Percentiles rank a stretch among this genome's conserved stretches.
phyloP scores from a whole-genome alignment of 2,888 invertebrate genomes.

The Eupithecia pulchellata region DNA sequence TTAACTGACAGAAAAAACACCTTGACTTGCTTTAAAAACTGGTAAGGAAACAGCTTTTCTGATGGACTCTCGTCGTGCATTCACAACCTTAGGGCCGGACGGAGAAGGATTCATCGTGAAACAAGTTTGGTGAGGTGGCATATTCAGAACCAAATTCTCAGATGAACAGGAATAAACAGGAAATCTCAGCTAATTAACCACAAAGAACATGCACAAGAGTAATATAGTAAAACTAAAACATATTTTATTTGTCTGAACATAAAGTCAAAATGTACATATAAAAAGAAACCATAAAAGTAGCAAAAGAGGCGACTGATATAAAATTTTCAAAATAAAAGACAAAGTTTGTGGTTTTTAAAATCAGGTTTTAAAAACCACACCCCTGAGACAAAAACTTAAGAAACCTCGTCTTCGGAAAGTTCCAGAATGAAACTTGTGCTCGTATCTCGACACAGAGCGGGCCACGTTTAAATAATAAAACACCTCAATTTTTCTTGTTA shows the following conservation, averaged over 20 bases:
- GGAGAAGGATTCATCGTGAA: too few relatives aligned
- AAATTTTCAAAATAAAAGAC: neutral
- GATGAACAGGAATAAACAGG: neutral
- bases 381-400: neutral
- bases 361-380: neutral
- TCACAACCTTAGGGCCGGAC: too few relatives aligned
- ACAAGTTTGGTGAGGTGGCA: too few relatives aligned
- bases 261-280: neutral
- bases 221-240: too few relatives aligned
- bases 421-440: slow-evolving; percentile 12
- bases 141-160: too few relatives aligned
- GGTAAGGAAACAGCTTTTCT: too few relatives aligned
- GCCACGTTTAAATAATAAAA: slow-evolving; percentile 28
- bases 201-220: too few relatives aligned
- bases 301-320: neutral
- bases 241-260: too few relatives aligned
- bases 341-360: neutral
- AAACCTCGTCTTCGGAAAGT: slow-evolving; percentile 14
- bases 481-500: slow-evolving; percentile 21
- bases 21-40: too few relatives aligned
- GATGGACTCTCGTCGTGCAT: too few relatives aligned
- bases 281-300: too few relatives aligned
- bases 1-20: too few relatives aligned
- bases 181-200: neutral
- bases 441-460: neutral